Conservation (phyloP, 2,113 vertebrate genomes). For the Corynorhinus townsendii region DNA sequence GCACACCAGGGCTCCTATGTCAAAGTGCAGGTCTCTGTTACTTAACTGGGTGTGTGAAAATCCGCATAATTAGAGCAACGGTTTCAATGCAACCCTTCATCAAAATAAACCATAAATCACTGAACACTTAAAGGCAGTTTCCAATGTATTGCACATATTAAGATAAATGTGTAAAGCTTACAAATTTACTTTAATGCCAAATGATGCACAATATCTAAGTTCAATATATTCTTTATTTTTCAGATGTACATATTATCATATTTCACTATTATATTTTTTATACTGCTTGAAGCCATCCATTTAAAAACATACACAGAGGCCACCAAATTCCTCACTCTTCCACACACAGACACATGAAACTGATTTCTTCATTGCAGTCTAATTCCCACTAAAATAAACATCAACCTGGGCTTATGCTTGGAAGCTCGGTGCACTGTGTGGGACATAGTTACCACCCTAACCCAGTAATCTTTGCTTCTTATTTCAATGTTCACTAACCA, state of each 20-base stretch:
- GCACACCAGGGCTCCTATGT: background rate
- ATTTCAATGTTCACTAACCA: background rate
- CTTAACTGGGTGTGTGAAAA: background rate
- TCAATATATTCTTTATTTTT: conserved; percentile 34
- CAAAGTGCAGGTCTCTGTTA: background rate
- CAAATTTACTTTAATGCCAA: background rate
- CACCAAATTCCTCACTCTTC: background rate
- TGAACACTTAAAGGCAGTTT: background rate
- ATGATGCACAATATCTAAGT: background rate
- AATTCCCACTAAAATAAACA: background rate
- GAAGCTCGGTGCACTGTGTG: background rate
- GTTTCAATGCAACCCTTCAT: background rate
- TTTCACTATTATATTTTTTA: background rate
- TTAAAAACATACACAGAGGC: background rate
- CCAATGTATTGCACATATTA: background rate
- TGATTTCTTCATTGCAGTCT: background rate
- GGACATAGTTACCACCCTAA: background rate
- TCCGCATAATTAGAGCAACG: background rate
- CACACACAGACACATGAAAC: background rate
- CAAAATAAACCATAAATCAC: background rate
- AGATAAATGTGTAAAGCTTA: background rate
- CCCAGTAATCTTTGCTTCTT: background rate
- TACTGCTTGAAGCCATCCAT: background rate
- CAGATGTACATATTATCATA: background rate
- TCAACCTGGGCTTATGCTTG: background rate